phyloP scores from a whole-genome alignment of 2,797 vertebrate genomes.

The Brachyrhaphis roseni region DNA sequence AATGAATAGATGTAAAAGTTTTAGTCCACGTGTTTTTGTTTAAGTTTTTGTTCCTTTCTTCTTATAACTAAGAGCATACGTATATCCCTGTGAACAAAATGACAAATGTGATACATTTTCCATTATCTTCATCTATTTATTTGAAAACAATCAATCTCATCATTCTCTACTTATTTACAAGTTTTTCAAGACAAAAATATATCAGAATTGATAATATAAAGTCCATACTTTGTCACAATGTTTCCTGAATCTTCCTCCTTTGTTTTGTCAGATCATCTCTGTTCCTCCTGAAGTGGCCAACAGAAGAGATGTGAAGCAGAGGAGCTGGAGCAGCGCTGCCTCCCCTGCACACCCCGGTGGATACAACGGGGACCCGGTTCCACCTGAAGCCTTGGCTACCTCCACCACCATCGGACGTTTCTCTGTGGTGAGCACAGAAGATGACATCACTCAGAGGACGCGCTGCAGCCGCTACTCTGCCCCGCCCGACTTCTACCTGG shows the following conservation, averaged over 20 bases:
- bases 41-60: not conserved
- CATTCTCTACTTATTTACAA: not conserved
- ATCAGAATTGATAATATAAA: not conserved
- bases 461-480: conserved; percentile 91
- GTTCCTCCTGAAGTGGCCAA: conserved; percentile 76
- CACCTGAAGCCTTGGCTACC: conserved; percentile 56
- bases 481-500: conserved; percentile 92
- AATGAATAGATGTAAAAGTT: not conserved
- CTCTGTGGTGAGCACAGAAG: conserved; percentile 90
- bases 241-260: conserved; percentile 4
- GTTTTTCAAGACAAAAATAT: not conserved
- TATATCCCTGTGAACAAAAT: not conserved
- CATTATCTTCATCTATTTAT: not conserved
- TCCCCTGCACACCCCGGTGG: conserved; percentile 74
- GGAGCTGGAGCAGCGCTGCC: conserved; percentile 79
- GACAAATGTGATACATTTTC: not conserved
- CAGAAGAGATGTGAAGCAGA: conserved; percentile 76
- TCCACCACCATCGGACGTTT: conserved; percentile 93
- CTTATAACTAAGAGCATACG: not conserved
- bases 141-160: not conserved
- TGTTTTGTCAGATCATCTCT: conserved; percentile 71
- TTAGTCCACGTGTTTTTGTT: not conserved
- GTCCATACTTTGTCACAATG: not conserved
- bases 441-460: conserved; percentile 84
- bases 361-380: conserved; percentile 50